phyloP scores from a whole-genome alignment of 2,113 vertebrate species.

The Lagopus muta region DNA sequence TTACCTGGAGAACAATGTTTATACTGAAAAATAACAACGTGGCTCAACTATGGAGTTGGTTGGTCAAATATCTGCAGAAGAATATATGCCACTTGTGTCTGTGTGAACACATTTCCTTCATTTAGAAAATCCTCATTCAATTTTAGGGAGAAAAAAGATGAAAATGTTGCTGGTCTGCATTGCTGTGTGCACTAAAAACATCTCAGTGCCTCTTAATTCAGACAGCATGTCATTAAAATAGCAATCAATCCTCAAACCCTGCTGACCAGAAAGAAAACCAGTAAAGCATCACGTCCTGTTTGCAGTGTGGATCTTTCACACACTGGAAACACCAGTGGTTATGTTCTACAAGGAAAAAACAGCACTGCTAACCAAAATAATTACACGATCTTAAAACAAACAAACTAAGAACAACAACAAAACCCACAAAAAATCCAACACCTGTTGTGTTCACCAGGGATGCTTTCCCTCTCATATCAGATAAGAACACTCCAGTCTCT shows the following conservation, averaged over 20 bases:
- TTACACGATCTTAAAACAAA: rapidly evolving
- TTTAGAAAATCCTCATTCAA: neutral
- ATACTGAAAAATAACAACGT: rapidly evolving
- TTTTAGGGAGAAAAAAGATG: neutral
- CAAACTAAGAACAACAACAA: neutral
- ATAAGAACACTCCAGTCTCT: neutral
- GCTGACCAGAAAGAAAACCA: neutral
- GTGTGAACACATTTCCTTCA: neutral
- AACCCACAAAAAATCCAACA: neutral
- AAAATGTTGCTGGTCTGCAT: neutral
- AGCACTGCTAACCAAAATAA: neutral
- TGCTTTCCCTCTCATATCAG: neutral
- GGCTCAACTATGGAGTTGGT: neutral
- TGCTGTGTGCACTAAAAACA: neutral
- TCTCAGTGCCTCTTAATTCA: neutral
- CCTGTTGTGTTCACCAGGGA: neutral
- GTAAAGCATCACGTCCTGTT: rapidly evolving
- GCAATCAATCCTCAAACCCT: rapidly evolving
- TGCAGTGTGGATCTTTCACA: rapidly evolving
- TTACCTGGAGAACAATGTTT: neutral
- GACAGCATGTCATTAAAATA: neutral
- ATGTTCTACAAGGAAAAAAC: neutral
- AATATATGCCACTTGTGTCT: neutral
- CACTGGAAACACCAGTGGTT: neutral
- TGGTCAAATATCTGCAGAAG: neutral